Evolutionary conservation across 2,888 invertebrate species (phyloP).

Genomic region (Empis stercorea): DNA sequence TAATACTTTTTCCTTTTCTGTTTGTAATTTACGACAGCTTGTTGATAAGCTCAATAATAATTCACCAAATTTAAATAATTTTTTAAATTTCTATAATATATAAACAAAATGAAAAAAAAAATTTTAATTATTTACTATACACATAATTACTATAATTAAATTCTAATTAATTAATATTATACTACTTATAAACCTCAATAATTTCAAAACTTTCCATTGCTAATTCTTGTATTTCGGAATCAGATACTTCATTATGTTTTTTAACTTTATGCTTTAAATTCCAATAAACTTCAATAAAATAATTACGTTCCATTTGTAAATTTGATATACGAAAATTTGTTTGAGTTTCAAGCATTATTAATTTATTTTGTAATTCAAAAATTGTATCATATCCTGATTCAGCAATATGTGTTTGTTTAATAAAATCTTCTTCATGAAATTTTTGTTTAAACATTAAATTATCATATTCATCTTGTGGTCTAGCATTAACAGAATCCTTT

Average conservation of each 20-base stretch:
- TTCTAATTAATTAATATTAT: background rate
- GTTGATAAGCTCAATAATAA: slow-evolving; percentile 23
- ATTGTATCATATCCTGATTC: slow-evolving; percentile 4
- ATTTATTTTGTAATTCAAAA: slow-evolving; percentile 17
- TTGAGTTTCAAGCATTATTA: slow-evolving; percentile 4
- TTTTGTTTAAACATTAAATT: background rate
- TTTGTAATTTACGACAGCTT: slow-evolving; percentile 29
- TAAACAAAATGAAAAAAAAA: background rate
- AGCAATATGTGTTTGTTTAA: background rate
- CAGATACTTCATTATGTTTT: background rate
- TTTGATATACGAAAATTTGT: background rate
- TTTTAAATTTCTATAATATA: slow-evolving; percentile 18
- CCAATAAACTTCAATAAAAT: background rate
- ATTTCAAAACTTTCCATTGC: slow-evolving; percentile 5
- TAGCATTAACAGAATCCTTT: slow-evolving; percentile 21
- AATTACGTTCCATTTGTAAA: slow-evolving; percentile 1
- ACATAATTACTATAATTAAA: background rate
- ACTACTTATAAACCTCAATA: background rate
- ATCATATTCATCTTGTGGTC: background rate
- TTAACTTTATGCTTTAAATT: slow-evolving; percentile 1
- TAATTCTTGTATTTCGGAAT: slow-evolving; percentile 5
- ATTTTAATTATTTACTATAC: no score
- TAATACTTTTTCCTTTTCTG: slow-evolving; percentile 29
- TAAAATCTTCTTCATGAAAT: background rate
- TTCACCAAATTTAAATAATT: slow-evolving; percentile 24